phyloP scores from a whole-genome alignment of 2,888 invertebrate species.

The Tethea ocularis region DNA sequence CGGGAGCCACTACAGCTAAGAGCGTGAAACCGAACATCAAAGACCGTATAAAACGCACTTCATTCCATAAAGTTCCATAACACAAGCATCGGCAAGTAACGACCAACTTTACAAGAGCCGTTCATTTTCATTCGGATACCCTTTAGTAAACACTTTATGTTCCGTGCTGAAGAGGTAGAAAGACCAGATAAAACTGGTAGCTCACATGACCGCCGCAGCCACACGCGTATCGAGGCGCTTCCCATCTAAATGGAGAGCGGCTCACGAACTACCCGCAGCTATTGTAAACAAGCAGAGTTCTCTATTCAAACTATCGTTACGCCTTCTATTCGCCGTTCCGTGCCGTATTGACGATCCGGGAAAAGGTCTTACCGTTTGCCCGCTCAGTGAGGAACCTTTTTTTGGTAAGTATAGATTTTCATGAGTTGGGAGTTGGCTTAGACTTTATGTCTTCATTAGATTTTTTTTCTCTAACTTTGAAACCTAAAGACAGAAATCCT shows the following conservation, averaged over 20 bases:
- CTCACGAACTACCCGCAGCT: constrained; percentile 79
- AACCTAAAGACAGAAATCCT: no score
- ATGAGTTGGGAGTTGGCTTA: constrained; percentile 41
- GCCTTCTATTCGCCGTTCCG: constrained; percentile 66
- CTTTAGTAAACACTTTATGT: constrained; percentile 29
- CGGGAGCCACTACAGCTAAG: constrained; percentile 69
- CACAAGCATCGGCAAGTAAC: constrained; percentile 60
- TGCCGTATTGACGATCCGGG: constrained; percentile 65
- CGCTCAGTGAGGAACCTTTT: constrained; percentile 54
- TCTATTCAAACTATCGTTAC: constrained; percentile 77
- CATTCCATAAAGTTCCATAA: constrained; percentile 77
- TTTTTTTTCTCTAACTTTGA: constrained; percentile 21
- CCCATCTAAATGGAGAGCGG: constrained; percentile 77
- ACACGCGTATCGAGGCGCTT: constrained; percentile 71
- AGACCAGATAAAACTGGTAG: constrained; percentile 57
- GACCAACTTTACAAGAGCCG: constrained; percentile 58
- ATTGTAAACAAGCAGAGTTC: constrained; percentile 79
- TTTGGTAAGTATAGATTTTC: constrained; percentile 56
- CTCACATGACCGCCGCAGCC: constrained; percentile 61
- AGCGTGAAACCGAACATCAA: constrained; percentile 78
- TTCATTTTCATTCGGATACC: constrained; percentile 46
- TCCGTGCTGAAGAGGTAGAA: constrained; percentile 34
- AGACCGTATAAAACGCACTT: constrained; percentile 77
- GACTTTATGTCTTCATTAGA: constrained; percentile 47
- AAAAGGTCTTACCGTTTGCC: constrained; percentile 61